Percentiles rank a stretch among this genome's conserved stretches.
phyloP scores from a whole-genome alignment of 2,797 vertebrate genomes.

The Trematomus bernacchii region DNA sequence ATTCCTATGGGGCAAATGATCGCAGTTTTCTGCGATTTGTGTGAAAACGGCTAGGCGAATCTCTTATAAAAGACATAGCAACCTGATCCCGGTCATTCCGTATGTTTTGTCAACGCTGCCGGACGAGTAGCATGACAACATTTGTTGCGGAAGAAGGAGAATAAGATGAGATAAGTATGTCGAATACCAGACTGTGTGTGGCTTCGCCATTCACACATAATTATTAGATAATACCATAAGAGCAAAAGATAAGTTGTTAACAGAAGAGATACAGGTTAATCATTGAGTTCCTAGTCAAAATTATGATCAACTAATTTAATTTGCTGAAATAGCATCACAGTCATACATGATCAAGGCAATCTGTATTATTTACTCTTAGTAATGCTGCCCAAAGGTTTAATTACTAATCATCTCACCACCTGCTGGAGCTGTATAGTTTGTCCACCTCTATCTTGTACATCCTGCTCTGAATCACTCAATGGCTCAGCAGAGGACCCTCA shows the following conservation, averaged over 20 bases:
- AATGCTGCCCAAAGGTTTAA: constrained; percentile 22
- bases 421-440: constrained; percentile 29
- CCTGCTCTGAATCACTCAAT: constrained; percentile 11
- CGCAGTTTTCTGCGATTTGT: too few species aligned
- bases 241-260: constrained; percentile 44
- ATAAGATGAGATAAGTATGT: too few species aligned
- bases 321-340: constrained; percentile 26
- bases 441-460: constrained; percentile 7
- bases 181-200: too few species aligned
- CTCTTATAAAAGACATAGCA: too few species aligned
- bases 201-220: too few species aligned
- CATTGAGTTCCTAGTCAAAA: constrained; percentile 39
- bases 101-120: too few species aligned
- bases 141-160: too few species aligned
- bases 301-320: constrained; percentile 41
- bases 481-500: constrained; percentile 38
- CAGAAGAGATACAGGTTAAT: constrained; percentile 40
- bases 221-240: background rate
- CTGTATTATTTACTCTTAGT: constrained; percentile 34
- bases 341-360: constrained; percentile 25
- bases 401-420: constrained; percentile 12
- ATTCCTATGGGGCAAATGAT: too few species aligned
- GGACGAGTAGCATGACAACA: too few species aligned
- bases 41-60: too few species aligned
- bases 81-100: too few species aligned